Base-by-base conservation (phyloP, 1,140 invertebrate genomes). In the Samia ricini region DNA sequence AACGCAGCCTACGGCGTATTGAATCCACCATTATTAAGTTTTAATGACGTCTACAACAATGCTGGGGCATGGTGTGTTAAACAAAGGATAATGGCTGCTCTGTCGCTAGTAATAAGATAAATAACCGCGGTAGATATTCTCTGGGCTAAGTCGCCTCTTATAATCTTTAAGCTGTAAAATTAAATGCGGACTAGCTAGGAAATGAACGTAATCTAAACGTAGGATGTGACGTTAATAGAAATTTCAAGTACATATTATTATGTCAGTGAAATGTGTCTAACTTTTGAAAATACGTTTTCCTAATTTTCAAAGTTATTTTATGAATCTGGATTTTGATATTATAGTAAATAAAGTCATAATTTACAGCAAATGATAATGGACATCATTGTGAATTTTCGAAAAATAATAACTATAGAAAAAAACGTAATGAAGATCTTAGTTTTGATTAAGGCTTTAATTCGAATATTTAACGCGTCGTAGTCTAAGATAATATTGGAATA, bases 21-120 rank as follows among this genome's bases (percentile, higher is more conserved):
- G 66, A 76, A 76, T 66, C 71, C 67, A 60, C 71, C 74, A 76
- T 83, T 83, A 85, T 85, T 81, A 83, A 85, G 75, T 81, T 85
- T 85, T 85, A 81, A 81, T 80, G 80, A 83, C 75, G 78, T 71
- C 66, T 60, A 29, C 69, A 71, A 72, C 74, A 77, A 75, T 74
- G 64, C 59, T 60, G 61, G 55, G 54, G 64, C 70, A 36, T 60
- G 61, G 57, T 74, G 74, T 72, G 63, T 78, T 80, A 77, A 83
- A 81, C 77, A 79, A 79, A 76, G 79, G 66, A 83, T 81, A 83
- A 81, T 77, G 69, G 66, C 26, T 64, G 63, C 65, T 81, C 60
- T 80, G 74, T 72, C 69, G 56, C 63, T 61, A 59, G 73, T 69
- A 71, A 71, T 79, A 77, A 76, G 74, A 76, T 79, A 71, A 77